Evolutionary conservation across 2,113 vertebrate genomes (phyloP).

Genomic region (Gila orcuttii): DNA sequence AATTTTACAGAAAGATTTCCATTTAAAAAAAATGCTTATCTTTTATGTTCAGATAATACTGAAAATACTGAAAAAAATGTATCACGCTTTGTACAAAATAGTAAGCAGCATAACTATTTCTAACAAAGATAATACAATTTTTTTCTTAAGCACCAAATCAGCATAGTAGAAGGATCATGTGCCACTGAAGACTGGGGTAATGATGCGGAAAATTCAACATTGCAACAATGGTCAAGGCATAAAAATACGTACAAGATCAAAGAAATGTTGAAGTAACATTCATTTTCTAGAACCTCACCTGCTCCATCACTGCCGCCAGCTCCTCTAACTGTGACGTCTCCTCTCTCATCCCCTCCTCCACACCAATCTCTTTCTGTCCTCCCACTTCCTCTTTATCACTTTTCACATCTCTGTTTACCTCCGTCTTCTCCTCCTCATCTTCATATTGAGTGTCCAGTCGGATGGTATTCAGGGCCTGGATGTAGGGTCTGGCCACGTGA

Average conservation of each 20-base stretch:
- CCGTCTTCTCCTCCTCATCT: conserved; percentile 49
- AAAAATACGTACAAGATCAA: background rate
- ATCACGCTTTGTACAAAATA: background rate
- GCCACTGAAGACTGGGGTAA: too few species aligned
- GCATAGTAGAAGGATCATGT: too few species aligned
- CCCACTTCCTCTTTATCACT: conserved; percentile 55
- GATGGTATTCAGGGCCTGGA: conserved; percentile 90
- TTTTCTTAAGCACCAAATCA: too few species aligned
- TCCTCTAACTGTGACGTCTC: conserved; percentile 84
- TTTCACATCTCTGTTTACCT: conserved; percentile 53
- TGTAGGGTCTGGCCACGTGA: conserved; percentile 88
- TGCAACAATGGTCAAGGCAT: too few species aligned
- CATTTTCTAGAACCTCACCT: conserved; percentile 71
- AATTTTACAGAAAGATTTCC: background rate
- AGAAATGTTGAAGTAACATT: background rate
- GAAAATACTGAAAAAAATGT: background rate
- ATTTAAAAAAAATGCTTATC: background rate
- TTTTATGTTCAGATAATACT: background rate
- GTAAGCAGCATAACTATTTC: too few species aligned
- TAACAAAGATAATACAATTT: too few species aligned
- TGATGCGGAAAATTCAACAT: too few species aligned
- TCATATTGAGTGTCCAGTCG: conserved; percentile 71
- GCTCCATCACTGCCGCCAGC: conserved; percentile 86
- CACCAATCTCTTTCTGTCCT: conserved; percentile 55
- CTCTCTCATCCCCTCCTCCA: conserved; percentile 61